phyloP scores from a whole-genome alignment of 2,113 vertebrate genomes.

The Amia ocellicauda region DNA sequence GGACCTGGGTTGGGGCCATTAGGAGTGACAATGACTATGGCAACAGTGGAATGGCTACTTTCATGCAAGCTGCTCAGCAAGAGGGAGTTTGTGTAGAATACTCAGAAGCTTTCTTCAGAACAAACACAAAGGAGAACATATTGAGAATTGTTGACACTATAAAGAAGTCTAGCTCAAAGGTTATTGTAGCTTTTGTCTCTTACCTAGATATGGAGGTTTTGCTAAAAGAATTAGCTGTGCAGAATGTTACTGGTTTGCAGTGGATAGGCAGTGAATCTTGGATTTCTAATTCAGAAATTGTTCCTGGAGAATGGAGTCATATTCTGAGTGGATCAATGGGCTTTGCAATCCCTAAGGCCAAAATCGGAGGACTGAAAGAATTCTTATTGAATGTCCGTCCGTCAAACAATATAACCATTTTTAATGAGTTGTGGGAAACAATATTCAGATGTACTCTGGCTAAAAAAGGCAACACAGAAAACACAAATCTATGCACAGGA shows the following conservation, averaged over 20 bases:
- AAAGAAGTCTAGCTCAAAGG: conserved; percentile 40
- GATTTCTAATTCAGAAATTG: conserved; percentile 46
- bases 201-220: conserved; percentile 46
- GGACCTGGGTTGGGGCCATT: conserved; percentile 48
- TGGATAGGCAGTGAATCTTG: conserved; percentile 55
- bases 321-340: conserved; percentile 46
- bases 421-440: conserved; percentile 41
- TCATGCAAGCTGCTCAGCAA: conserved; percentile 39
- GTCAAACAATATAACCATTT: conserved; percentile 21
- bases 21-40: conserved; percentile 50
- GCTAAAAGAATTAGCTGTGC: conserved; percentile 36
- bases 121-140: conserved; percentile 31
- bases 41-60: conserved; percentile 44
- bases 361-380: conserved; percentile 37
- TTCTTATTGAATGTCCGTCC: conserved; percentile 38
- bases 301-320: conserved; percentile 33
- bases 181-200: conserved; percentile 50
- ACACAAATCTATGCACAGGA: conserved; percentile 27
- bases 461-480: not conserved
- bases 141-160: conserved; percentile 38
- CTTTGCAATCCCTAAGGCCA: conserved; percentile 44
- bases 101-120: conserved; percentile 42
- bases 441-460: conserved; percentile 37
- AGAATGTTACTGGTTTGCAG: conserved; percentile 46
- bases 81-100: conserved; percentile 45